These are phyloP conservation scores for Petrolisthes manimaculis DNA, from an alignment of 2,888 invertebrate species.

Conservation along the genomic window DNA sequence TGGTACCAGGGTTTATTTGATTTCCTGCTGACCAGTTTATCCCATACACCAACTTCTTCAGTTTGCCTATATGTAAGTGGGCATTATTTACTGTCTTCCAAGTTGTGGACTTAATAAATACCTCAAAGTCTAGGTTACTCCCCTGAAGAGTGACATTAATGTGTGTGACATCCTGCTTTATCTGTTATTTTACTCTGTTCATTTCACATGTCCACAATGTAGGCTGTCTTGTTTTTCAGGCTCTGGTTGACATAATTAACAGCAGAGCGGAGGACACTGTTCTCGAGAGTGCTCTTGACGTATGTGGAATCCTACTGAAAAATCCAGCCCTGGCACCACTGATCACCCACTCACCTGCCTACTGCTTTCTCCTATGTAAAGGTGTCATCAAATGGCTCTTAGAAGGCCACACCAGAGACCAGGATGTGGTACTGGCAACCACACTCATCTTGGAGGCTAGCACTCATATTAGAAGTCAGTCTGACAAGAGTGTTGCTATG, in stretches of 20 bases:
- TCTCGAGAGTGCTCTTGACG: conserved; percentile 25
- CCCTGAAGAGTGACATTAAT: no score
- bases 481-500: neutral
- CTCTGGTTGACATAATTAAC: conserved; percentile 41
- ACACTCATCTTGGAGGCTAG: conserved; percentile 6
- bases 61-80: no score
- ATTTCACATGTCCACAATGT: no score
- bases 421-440: neutral
- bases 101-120: no score
- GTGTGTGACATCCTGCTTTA: neutral
- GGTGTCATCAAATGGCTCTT: conserved; percentile 42
- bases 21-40: no score
- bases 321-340: conserved; percentile 33
- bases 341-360: conserved; percentile 18
- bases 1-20: no score
- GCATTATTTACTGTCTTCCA: no score
- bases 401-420: conserved; percentile 22
- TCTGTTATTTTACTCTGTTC: neutral
- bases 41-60: no score
- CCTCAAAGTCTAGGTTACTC: no score
- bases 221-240: conserved; percentile 3
- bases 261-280: conserved; percentile 20
- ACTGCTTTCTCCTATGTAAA: conserved; percentile 26
- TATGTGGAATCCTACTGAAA: conserved; percentile 21
- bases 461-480: conserved; percentile 8